Evolutionary conservation across 2,113 vertebrate genomes (phyloP).

Genomic region (Brachirus orientalis): DNA sequence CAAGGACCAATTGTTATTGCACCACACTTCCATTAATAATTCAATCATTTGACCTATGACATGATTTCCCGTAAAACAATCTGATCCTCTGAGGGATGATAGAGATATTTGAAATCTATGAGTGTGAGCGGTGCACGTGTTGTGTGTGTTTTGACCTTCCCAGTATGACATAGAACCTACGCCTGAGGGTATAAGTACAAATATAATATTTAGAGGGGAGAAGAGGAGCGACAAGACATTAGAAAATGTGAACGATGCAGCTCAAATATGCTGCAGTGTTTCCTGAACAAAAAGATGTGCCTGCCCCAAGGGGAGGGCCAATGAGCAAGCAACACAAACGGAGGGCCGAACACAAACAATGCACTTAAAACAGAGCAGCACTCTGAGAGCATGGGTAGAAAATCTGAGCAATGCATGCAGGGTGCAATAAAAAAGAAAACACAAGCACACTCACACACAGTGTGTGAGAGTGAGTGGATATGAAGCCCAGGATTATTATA

Average conservation of each 20-base stretch:
- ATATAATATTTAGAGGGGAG: constrained; percentile 57
- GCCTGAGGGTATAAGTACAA: constrained; percentile 53
- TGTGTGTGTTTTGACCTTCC: constrained; percentile 72
- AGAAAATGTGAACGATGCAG: constrained; percentile 33
- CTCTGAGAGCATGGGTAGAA: constrained; percentile 36
- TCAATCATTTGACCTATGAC: constrained; percentile 83
- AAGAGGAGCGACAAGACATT: constrained; percentile 41
- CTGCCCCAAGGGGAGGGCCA: constrained; percentile 51
- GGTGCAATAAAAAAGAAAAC: constrained; percentile 46
- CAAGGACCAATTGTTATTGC: constrained; percentile 78
- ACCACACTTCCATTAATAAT: constrained; percentile 79
- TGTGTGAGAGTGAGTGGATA: constrained; percentile 32
- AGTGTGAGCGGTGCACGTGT: constrained; percentile 17
- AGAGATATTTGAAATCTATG: constrained; percentile 72
- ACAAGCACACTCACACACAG: background rate
- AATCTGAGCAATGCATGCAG: constrained; percentile 42
- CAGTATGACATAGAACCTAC: constrained; percentile 58
- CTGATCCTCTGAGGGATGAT: constrained; percentile 71
- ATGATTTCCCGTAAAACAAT: constrained; percentile 83
- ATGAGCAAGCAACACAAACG: constrained; percentile 45
- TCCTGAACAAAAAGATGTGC: constrained; percentile 38
- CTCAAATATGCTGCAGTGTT: constrained; percentile 44
- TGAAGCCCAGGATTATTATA: constrained; percentile 42
- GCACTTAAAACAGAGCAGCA: constrained; percentile 50
- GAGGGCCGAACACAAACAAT: constrained; percentile 34